These are phyloP conservation scores for Amphibalanus amphitrite DNA, from an alignment of 1,140 invertebrate species.

Conservation along the genomic window DNA sequence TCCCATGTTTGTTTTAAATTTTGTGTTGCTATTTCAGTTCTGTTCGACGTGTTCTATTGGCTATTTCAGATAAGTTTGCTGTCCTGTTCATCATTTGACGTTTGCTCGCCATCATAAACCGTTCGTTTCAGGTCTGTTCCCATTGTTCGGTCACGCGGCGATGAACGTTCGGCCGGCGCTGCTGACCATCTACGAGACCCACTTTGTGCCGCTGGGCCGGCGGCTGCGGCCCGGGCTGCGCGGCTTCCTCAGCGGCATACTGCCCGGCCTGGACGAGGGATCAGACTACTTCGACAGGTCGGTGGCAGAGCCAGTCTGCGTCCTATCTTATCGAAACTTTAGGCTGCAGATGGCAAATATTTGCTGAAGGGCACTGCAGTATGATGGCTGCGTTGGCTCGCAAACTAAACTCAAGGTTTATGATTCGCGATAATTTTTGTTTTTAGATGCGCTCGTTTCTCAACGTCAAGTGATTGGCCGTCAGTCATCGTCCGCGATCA, in stretches of 20 bases:
- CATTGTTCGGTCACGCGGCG: conserved; percentile 69
- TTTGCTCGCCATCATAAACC: conserved; percentile 66
- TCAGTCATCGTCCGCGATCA: no score
- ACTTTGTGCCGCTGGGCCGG: conserved; percentile 70
- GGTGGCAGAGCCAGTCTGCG: no score
- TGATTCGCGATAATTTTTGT: no score
- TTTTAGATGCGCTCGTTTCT: no score
- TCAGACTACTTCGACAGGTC: conserved; percentile 61
- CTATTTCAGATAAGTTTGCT: conserved; percentile 81
- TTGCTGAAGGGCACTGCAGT: no score
- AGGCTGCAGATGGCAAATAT: no score
- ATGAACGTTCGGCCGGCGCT: conserved; percentile 75
- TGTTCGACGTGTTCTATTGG: conserved; percentile 60
- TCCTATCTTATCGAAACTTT: no score
- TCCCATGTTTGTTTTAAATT: no score
- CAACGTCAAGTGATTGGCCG: no score
- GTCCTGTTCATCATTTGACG: conserved; percentile 61
- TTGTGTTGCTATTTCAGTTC: no score
- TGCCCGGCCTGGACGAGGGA: conserved; percentile 77
- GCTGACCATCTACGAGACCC: conserved; percentile 74
- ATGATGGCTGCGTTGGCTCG: no score
- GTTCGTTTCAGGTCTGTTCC: conserved; percentile 61
- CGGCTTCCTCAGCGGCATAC: conserved; percentile 65
- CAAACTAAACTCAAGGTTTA: no score
- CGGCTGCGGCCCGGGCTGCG: conserved; percentile 63